Base-by-base conservation (phyloP, 1,140 invertebrate species). In the Neodiprion pinetum region DNA sequence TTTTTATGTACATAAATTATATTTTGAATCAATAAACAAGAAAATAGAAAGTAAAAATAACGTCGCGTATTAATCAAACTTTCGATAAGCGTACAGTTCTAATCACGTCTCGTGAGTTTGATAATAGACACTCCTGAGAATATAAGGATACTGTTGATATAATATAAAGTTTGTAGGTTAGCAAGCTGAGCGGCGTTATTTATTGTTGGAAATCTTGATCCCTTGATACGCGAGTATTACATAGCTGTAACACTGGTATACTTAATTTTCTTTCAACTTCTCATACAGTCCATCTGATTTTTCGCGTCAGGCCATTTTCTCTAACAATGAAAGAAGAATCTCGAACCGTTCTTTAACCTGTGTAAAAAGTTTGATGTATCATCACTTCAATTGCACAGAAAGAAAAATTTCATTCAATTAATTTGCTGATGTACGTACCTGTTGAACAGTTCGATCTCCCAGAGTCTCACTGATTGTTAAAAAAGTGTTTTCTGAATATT, bases 401-500 rank as follows among this genome's bases (percentile, higher is more conserved):
- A 49, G 61, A 47, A 74, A 48, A 28, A 10, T 70, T 74, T 71
- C 21, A 23, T 73, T 71, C 65, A 73, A 72, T 48, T 21, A 48
- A 11, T 28, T 17, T 67, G 9, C 9, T 40, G 1, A 40, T 10
- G 48, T 72, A 48, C 73, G 81, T 77, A 86, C 85, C 75, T 88
- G 82, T 23, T 83, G 72, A 14, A 87, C 74, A n/a, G 82, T 82
- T 74, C 87, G 80, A 75, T 83, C 78, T 72, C 78, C 79, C 49
- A 88, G 80, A 72, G 70, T 78, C 77, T 80, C 77, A 78, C 86
- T 88, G 48, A 89, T 78, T 2, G 76, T 28, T 0, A 47, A 11
- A 73, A 89, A 85, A 10, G 85, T 85, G 72, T 80, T 82, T 50
- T 84, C 80, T 10, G 85, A 87, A 76, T 88, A 89, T 67, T 88